These are phyloP conservation scores for Papilio gigon DNA, from an alignment of 2,888 invertebrate genomes.

Conservation along the genomic window DNA sequence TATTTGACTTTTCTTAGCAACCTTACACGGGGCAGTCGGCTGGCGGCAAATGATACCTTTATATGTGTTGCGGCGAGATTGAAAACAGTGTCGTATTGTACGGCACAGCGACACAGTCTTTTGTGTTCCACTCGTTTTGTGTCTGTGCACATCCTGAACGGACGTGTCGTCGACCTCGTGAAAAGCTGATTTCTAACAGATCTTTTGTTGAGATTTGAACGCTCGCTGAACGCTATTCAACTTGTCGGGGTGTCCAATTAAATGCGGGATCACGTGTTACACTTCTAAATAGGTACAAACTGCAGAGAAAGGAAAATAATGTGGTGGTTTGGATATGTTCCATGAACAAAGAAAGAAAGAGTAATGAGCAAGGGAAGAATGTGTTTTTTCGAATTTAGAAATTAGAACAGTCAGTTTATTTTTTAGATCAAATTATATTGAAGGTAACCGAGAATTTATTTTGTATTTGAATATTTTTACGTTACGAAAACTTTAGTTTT, in stretches of 20 bases:
- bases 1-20: slow-evolving; percentile 34
- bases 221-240: slow-evolving; percentile 47
- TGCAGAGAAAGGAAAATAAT: not conserved
- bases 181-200: slow-evolving; percentile 64
- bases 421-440: too few relatives aligned
- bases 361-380: not conserved
- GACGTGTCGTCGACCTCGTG: slow-evolving; percentile 65
- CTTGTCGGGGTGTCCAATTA: slow-evolving; percentile 29
- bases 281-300: not conserved
- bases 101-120: slow-evolving; percentile 56
- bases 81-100: slow-evolving; percentile 52
- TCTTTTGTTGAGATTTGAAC: slow-evolving; percentile 59
- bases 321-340: not conserved
- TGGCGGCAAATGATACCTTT: slow-evolving; percentile 44
- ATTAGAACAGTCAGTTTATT: not conserved
- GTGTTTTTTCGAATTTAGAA: not conserved
- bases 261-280: slow-evolving; percentile 13
- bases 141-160: slow-evolving; percentile 78
- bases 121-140: slow-evolving; percentile 71
- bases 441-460: too few relatives aligned
- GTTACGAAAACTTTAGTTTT: too few relatives aligned
- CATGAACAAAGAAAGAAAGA: not conserved
- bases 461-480: too few relatives aligned
- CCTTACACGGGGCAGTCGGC: slow-evolving; percentile 39
- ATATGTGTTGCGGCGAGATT: slow-evolving; percentile 46